These are phyloP conservation scores for Verasper variegatus DNA, from an alignment of 2,113 vertebrate species.

Conservation along the genomic window DNA sequence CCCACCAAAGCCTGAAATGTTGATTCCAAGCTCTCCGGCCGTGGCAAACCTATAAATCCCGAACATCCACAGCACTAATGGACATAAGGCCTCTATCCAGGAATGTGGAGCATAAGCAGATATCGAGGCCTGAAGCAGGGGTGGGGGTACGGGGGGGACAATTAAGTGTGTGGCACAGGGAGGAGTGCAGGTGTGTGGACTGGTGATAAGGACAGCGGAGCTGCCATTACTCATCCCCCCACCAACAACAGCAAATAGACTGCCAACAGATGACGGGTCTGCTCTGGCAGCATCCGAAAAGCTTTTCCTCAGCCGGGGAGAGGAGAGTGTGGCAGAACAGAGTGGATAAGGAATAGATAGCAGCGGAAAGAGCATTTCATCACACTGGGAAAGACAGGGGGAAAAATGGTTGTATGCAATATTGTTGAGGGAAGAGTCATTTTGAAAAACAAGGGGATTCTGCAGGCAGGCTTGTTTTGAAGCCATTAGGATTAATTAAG, in stretches of 20 bases:
- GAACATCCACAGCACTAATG: conserved; percentile 68
- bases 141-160: conserved; percentile 63
- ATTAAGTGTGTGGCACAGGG: conserved; percentile 83
- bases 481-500: conserved; percentile 84
- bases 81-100: conserved; percentile 77
- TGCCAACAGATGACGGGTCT: conserved; percentile 76
- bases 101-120: conserved; percentile 84
- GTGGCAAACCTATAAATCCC: conserved; percentile 68
- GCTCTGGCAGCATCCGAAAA: conserved; percentile 76
- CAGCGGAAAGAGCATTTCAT: conserved; percentile 77
- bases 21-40: conserved; percentile 42
- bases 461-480: conserved; percentile 68
- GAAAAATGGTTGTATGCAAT: conserved; percentile 71
- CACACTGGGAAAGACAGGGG: conserved; percentile 63
- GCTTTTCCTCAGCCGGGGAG: conserved; percentile 69
- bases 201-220: conserved; percentile 79
- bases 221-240: conserved; percentile 83
- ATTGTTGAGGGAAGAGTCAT: conserved; percentile 65
- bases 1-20: conserved; percentile 19
- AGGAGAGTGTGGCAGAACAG: conserved; percentile 71
- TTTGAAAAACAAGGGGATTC: conserved; percentile 74
- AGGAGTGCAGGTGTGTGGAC: conserved; percentile 85
- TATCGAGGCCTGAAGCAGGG: conserved; percentile 72
- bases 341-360: conserved; percentile 80
- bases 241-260: conserved; percentile 81